Evolutionary conservation across 2,113 vertebrate species (phyloP), one percentile per base, ranked within the genome.

Genomic region (Noctilio leporinus): DNA sequence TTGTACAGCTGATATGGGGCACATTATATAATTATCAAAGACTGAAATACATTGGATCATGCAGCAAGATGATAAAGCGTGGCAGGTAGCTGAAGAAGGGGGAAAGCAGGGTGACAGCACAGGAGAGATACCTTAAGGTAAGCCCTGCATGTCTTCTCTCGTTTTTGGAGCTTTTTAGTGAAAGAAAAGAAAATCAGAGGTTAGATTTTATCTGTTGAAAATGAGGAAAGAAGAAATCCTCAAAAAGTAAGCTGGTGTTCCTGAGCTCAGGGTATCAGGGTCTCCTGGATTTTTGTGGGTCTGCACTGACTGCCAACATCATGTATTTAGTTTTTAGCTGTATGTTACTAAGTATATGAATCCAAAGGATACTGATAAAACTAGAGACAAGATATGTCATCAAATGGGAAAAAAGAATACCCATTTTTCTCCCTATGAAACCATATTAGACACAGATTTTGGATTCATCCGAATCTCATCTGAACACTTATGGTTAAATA

Each of bases 141-240:
- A 98, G 99, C 99, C 98, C 99, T 99, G 99, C 99, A 99, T 98
- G 99, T 99, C 99, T 99, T 99, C 99, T 99, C 99, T 99, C 99
- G 99, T 98, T 99, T 99, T 99, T 99, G 99, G 98, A 99, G 99
- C 99, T 99, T 99, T 99, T 99, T 98, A 98, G 98, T 98, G 98
- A 99, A 97, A 98, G 98, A 98, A 97, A 99, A 98, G 98, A 98
- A 98, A 98, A 98, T 97, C 97, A 98, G 93, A 98, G 96, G 98
- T 99, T 99, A 99, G 98, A 98, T 94, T 96, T 98, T 85, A 98
- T 95, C 89, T 98, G 95, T 90, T 94, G 81, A 98, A 98, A 98
- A 94, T 53, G 97, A 98, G 95, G 98, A 97, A 97, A 90, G 77
- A 82, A 95, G 59, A 96, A 96, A 95, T 95, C 95, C 96, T 96